Percentiles rank a stretch among this genome's conserved stretches.
phyloP scores from a whole-genome alignment of 2,888 invertebrate genomes.

The Melanchra persicariae region DNA sequence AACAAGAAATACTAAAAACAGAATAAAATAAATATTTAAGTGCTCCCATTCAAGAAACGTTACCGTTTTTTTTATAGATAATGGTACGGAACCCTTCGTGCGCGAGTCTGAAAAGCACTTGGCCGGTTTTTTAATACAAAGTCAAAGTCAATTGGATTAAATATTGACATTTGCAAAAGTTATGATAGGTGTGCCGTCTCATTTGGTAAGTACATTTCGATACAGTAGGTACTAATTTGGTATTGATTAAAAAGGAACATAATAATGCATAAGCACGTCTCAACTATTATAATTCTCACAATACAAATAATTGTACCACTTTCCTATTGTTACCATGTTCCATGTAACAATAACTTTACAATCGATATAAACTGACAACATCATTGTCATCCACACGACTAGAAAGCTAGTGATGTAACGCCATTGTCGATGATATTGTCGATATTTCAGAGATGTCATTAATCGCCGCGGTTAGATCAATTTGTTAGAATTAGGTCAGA shows the following conservation, averaged over 20 bases:
- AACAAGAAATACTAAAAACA: too few species aligned
- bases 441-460: constrained; percentile 49
- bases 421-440: constrained; percentile 37
- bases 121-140: too few species aligned
- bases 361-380: constrained; percentile 37
- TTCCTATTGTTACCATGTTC: constrained; percentile 44
- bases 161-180: too few species aligned
- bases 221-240: background rate
- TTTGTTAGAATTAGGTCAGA: constrained; percentile 48
- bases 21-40: too few species aligned
- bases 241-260: background rate
- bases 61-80: too few species aligned
- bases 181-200: too few species aligned
- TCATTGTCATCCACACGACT: constrained; percentile 45
- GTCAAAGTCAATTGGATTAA: too few species aligned
- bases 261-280: background rate
- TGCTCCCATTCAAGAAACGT: too few species aligned
- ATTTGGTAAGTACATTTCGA: too few species aligned
- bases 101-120: too few species aligned
- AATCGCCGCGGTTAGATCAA: constrained; percentile 51
- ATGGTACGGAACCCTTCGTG: too few species aligned
- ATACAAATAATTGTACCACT: constrained; percentile 37
- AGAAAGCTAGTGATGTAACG: constrained; percentile 56
- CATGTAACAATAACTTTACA: constrained; percentile 42
- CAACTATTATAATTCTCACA: constrained; percentile 5